Evolutionary conservation across 2,113 vertebrate genomes (phyloP).

Genomic region (Tichodroma muraria): DNA sequence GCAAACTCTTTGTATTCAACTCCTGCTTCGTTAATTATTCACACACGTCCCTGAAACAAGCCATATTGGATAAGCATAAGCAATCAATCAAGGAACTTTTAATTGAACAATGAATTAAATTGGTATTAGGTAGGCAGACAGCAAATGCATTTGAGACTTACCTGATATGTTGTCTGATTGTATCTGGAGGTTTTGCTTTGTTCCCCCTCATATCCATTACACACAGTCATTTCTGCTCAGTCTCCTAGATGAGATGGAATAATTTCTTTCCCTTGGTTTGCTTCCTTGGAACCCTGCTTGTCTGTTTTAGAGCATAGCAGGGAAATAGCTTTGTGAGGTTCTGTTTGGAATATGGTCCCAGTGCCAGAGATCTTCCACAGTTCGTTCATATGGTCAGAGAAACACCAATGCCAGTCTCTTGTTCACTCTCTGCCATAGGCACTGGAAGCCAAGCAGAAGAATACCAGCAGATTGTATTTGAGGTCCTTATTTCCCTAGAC

Average conservation of each 20-base stretch:
- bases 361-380: background rate
- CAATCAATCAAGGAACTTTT: background rate
- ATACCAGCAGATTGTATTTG: background rate
- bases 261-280: background rate
- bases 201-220: background rate
- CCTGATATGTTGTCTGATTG: background rate
- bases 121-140: background rate
- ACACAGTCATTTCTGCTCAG: background rate
- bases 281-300: background rate
- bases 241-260: background rate
- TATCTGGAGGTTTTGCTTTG: background rate
- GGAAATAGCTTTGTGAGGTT: background rate
- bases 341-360: background rate
- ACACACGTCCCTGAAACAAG: background rate
- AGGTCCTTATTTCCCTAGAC: background rate
- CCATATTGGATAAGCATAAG: background rate
- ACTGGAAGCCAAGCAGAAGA: background rate
- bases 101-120: constrained; percentile 19
- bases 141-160: background rate
- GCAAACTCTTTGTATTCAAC: background rate
- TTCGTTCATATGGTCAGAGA: rapidly evolving
- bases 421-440: background rate
- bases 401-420: background rate
- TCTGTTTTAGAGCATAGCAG: background rate
- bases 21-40: background rate